Evolutionary conservation across 2,113 vertebrate genomes (phyloP), one percentile per base, ranked within the genome.

Genomic region (Aix galericulata): DNA sequence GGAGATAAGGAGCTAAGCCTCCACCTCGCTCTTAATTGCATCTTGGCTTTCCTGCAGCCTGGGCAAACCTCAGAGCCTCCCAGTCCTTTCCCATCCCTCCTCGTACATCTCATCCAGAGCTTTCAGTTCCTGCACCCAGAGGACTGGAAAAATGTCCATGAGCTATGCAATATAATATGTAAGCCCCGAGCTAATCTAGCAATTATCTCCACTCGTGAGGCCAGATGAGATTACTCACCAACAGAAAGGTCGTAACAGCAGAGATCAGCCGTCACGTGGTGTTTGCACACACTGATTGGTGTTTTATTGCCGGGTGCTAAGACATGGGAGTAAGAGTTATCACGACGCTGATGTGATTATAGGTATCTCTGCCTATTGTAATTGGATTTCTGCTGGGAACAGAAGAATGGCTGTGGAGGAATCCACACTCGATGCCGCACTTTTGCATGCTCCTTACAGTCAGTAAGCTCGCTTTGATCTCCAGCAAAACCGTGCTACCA

Each of bases 251-350:
- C 96, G 91, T 18, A 95, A 60, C 40, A 66, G 27, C 93, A 84
- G 62, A 95, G 89, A 94, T 86, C 94, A 81, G 88, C 27, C 94
- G 68, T 81, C 97, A 92, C 79, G 93, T 62, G 92, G 86, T 97
- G 92, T 96, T 97, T 97, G 89, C 96, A 93, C 85, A 55, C 50
- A 50, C 88, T 79, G 94, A 79, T 76, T 92, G 92, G 9, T 84
- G 95, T 38, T 42, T 94, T 64, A 32, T 31, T 71, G 92, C 44
- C 4, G 89, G 91, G 52, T 40, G 12, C 53, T 38, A 40, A 88
- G 89, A 93, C 86, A 58, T 67, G 21, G 87, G 50, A 91, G 82
- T 82, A 95, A 82, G 86, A 67, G 86, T 48, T 82, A 40, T 34
- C 93, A 71, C 6, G 0, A 58, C 46, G 84, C 77, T 96, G 89